A percentile compares a stretch with the other conserved stretches of the same genome.
phyloP scores from a whole-genome alignment of 1,140 invertebrate species.

The Ips nitidus region DNA sequence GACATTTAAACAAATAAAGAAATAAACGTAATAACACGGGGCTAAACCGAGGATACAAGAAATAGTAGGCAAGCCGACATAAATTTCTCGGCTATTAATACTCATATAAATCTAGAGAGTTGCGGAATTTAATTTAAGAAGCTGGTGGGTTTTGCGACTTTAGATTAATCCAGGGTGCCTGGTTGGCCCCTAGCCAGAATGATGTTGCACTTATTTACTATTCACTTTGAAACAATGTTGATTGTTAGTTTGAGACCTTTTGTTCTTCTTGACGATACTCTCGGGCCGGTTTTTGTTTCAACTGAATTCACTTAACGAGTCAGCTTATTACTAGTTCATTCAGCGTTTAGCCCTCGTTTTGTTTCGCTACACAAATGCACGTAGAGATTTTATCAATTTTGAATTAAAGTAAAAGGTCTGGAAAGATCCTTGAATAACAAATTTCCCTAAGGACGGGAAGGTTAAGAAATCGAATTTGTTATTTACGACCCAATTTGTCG shows the following conservation, averaged over 20 bases:
- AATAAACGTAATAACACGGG: background rate
- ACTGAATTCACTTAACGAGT: no score
- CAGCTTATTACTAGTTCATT: no score
- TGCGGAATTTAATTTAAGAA: conserved; percentile 28
- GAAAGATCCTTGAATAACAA: no score
- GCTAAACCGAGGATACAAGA: conserved; percentile 15
- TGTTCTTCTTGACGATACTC: no score
- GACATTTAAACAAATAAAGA: background rate
- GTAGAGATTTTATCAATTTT: no score
- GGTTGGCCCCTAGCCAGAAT: conserved; percentile 15
- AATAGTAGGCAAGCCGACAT: conserved; percentile 15
- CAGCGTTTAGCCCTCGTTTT: no score
- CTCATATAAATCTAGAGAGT: conserved; percentile 29
- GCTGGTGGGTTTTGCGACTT: conserved; percentile 23
- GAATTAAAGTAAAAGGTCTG: no score
- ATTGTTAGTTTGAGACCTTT: background rate
- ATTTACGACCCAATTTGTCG: conserved; percentile 25
- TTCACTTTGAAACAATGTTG: conserved; percentile 7
- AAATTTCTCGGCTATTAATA: conserved; percentile 33
- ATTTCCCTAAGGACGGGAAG: background rate
- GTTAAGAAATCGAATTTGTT: background rate
- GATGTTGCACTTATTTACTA: conserved; percentile 25
- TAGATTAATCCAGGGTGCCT: conserved; percentile 23
- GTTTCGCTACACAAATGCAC: no score
- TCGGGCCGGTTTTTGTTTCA: no score